Conservation (phyloP, 2,888 invertebrate genomes). For the Hyppa rectilinea region DNA sequence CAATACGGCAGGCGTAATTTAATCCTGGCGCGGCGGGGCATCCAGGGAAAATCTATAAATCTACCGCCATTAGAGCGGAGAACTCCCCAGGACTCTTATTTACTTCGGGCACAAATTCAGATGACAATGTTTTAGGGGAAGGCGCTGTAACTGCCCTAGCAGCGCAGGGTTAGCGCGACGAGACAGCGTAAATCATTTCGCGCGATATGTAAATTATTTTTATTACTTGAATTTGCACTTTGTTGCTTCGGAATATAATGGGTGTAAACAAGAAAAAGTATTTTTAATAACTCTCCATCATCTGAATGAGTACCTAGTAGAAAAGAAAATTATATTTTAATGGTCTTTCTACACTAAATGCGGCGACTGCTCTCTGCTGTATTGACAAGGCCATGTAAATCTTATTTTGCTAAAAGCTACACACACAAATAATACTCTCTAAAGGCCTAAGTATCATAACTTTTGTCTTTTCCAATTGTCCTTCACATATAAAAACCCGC, state of each 20-base stretch:
- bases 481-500: conserved; percentile 7
- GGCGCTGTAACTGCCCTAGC: conserved; percentile 87
- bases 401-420: not conserved
- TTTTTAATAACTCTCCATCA: conserved; percentile 57
- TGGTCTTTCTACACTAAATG: not conserved
- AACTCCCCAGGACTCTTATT: conserved; percentile 90
- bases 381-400: not conserved
- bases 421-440: not conserved
- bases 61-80: conserved; percentile 88
- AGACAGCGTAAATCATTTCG: conserved; percentile 68
- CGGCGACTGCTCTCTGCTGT: not conserved
- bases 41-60: conserved; percentile 90
- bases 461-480: not conserved
- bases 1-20: conserved; percentile 90
- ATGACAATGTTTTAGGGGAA: conserved; percentile 91
- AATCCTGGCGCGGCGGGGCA: conserved; percentile 88
- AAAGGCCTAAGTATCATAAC: not conserved
- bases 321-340: conserved; percentile 5
- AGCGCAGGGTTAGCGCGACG: conserved; percentile 79
- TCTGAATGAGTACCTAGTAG: conserved; percentile 23
- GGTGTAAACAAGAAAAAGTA: conserved; percentile 47
- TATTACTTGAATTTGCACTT: conserved; percentile 64
- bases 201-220: conserved; percentile 64
- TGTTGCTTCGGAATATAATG: conserved; percentile 53
- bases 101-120: conserved; percentile 91